Evolutionary conservation across 2,797 vertebrate genomes (phyloP), one percentile per base, ranked within the genome.

Genomic region (Orientallactaga sibirica): DNA sequence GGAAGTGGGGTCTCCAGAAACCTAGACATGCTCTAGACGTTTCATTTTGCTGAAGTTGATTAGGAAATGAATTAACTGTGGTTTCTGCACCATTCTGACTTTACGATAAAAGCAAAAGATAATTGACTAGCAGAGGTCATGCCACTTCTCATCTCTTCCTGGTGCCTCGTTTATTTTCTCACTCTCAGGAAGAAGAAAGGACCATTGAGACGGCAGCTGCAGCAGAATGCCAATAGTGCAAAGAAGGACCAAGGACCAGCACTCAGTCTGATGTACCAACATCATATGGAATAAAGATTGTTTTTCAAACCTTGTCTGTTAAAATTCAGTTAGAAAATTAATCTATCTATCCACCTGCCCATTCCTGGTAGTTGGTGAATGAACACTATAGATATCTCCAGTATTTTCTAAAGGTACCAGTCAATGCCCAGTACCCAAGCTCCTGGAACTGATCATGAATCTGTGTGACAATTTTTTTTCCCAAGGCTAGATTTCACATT

Each of bases 161-260:
- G 9, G 19, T 83, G 43, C 71, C 67, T 62, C 19, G 74, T 88
- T 74, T 92, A 25, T 96, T 92, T 85, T 88, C 64, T 95, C 83
- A 62, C 33, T 64, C 74, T 29, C 70, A 97, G 96, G 90, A 80
- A 95, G 93, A 97, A 97, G 94, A 92, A 58, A 37, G 11, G 58
- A 74, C 55, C 48, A 15, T 25, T 4, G 41, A 76, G 86, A 74
- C 4, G 43, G 22, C 85, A 55, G 62, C 22, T 41, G 74, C 43
- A 67, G 86, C 68, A 85, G 82, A 74, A 71, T 76, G 77, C 43
- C 70, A 55, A 10, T 73, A 61, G 86, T 14, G 15, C n/a, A 18
- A 86, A 93, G 74, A 18, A 84, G 27, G 71, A 79, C 1, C 58
- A 67, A 91, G 64, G 80, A 55, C n/a, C 8, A 58, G n/a, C 2